phyloP scores from a whole-genome alignment of 2,797 vertebrate species.

The Discoglossus pictus region DNA sequence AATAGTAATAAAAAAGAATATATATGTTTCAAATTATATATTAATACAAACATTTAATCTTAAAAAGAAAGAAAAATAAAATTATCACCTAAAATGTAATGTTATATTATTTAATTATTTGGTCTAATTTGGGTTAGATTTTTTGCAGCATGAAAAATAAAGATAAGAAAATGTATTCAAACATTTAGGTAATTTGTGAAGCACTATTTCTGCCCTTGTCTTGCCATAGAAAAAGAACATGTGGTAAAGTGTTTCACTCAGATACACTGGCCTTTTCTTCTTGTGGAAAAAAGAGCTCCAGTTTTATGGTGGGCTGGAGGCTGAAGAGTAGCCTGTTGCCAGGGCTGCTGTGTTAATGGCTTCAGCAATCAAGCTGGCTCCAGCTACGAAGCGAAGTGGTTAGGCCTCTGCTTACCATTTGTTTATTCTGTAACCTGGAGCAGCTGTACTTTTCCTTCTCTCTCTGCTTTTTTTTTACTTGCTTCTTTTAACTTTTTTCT shows the following conservation, averaged over 20 bases:
- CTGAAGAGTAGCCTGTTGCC: slow-evolving; percentile 54
- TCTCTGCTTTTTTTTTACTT: slow-evolving; percentile 6
- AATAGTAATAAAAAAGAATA: too few relatives aligned
- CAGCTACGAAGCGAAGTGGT: slow-evolving; percentile 35
- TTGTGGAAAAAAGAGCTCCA: slow-evolving; percentile 69
- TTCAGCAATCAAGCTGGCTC: slow-evolving; percentile 59
- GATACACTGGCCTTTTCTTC: slow-evolving; percentile 73
- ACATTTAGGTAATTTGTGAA: slow-evolving; percentile 38
- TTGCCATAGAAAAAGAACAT: slow-evolving; percentile 60
- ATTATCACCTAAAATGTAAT: too few relatives aligned
- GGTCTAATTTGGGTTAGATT: too few relatives aligned
- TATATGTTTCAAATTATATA: too few relatives aligned
- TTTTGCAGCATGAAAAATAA: background rate
- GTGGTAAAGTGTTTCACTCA: slow-evolving; percentile 68
- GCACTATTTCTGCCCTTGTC: slow-evolving; percentile 49
- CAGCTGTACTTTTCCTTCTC: slow-evolving; percentile 1
- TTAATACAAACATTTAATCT: too few relatives aligned
- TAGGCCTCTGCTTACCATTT: slow-evolving; percentile 42
- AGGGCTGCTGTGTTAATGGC: slow-evolving; percentile 53
- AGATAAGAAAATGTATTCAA: slow-evolving; percentile 25
- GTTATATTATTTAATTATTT: too few relatives aligned
- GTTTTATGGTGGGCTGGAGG: slow-evolving; percentile 71
- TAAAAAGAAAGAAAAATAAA: too few relatives aligned
- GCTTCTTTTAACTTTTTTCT: slow-evolving; percentile 12
- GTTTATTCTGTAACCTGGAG: slow-evolving; percentile 41